Base-by-base conservation (phyloP, 2,888 invertebrate genomes). In the Diplolepis rosae region DNA sequence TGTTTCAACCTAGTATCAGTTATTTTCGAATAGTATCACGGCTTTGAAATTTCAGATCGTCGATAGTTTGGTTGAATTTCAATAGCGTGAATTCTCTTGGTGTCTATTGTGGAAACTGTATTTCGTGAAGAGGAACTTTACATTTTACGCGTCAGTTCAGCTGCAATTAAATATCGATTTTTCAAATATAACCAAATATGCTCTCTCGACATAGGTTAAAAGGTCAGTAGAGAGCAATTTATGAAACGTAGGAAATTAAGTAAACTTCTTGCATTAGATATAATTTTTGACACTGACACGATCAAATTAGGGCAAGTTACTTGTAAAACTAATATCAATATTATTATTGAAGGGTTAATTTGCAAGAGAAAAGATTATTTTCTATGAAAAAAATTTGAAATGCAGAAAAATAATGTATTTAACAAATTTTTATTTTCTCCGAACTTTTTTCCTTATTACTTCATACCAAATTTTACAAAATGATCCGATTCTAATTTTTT, bases 91-190 rank as follows among this genome's bases (percentile, higher is more conserved):
- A 13, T 35, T 18, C 22, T 39, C 6, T 6, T 32, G 15, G 15
- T 39, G 56, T 39, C 35, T 32, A 35, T 56, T 56, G 56, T 56
- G 9, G 13, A 56, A 3, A 35, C 32, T 22, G 32, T 32, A 56
- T 56, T 32, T 22, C 22, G 3, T 18, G 15, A 15, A 56, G 22
- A 56, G 1, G 22, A 32, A 35, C 11, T 56, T 35, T 24, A 11
- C 24, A 39, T 2, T 35, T 39, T 56, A 22, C 32, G 22, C 5
- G 13, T 35, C 35, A 35, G 35, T 56, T 5, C 56, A 35, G 7
- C 35, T 39, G 35, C 35, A 56, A 56, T 56, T 56, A 56, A 56
- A 56, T 39, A 56, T 56, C 56, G 56, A 56, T 56, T 32, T n/a
- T 35, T 24, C 35, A 56, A 32, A 35, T 30, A 15, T 30, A 56